phyloP scores from a whole-genome alignment of 2,888 invertebrate genomes.

The Callinectes sapidus region DNA sequence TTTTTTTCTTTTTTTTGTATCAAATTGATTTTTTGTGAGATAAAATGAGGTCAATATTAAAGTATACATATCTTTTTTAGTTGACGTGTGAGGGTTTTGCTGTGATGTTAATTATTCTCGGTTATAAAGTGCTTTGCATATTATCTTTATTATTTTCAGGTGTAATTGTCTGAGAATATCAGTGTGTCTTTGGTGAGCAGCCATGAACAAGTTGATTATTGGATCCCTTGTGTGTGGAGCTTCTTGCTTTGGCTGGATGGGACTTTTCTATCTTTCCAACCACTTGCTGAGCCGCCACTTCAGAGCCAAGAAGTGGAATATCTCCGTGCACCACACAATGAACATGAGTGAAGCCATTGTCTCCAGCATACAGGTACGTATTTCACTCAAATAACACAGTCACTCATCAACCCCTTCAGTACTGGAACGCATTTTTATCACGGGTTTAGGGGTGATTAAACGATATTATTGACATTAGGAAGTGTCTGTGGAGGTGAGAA shows the following conservation, averaged over 20 bases:
- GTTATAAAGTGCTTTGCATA: neutral
- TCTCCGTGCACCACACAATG: neutral
- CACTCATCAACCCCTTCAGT: too few relatives aligned
- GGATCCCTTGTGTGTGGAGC: neutral
- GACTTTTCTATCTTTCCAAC: conserved; percentile 15
- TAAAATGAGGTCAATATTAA: too few relatives aligned
- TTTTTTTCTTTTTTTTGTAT: too few relatives aligned
- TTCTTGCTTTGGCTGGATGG: neutral
- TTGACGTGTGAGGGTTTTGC: too few relatives aligned
- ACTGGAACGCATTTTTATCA: too few relatives aligned
- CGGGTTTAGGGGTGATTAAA: too few relatives aligned
- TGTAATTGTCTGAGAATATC: neutral
- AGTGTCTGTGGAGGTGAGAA: too few relatives aligned
- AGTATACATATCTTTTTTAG: too few relatives aligned
- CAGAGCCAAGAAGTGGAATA: neutral
- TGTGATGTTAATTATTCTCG: too few relatives aligned
- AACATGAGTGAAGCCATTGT: conserved; percentile 4
- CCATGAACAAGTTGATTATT: neutral
- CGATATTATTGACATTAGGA: too few relatives aligned
- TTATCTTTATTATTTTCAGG: neutral
- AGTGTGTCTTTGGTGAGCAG: neutral
- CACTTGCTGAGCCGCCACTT: neutral
- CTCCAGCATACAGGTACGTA: neutral
- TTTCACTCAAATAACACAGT: too few relatives aligned
- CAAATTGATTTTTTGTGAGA: too few relatives aligned